Evolutionary conservation across 1,140 invertebrate species (phyloP).

Genomic region (Cyclina sinensis): DNA sequence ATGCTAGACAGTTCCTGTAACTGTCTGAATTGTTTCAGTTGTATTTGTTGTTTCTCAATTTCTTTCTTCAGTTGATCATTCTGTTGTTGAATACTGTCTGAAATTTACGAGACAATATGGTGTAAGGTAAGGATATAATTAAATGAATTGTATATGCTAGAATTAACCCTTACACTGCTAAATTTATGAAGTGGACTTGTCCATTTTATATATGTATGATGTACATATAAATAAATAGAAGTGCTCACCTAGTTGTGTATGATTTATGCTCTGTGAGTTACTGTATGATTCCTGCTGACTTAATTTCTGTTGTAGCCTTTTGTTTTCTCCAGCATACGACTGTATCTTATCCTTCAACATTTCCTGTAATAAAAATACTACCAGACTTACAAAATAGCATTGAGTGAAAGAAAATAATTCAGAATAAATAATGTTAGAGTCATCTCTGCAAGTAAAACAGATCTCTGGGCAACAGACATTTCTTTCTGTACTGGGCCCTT

Average conservation of each 20-base stretch:
- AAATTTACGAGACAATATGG: slow-evolving; percentile 39
- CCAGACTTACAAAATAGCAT: too few species aligned
- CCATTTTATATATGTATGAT: too few species aligned
- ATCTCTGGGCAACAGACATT: too few species aligned
- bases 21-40: slow-evolving; percentile 84
- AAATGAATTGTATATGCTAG: too few species aligned
- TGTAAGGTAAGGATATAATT: too few species aligned
- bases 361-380: slow-evolving; percentile 61
- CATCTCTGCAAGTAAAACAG: too few species aligned
- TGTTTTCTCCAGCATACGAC: slow-evolving; percentile 81
- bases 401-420: too few species aligned
- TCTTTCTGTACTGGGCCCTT: too few species aligned
- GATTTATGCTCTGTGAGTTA: slow-evolving; percentile 61
- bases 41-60: slow-evolving; percentile 80
- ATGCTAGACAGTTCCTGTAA: slow-evolving; percentile 85
- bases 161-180: too few species aligned
- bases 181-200: too few species aligned
- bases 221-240: too few species aligned
- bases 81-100: slow-evolving; percentile 80
- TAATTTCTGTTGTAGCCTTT: slow-evolving; percentile 77
- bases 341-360: slow-evolving; percentile 79
- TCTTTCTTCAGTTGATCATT: slow-evolving; percentile 81
- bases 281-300: slow-evolving; percentile 57
- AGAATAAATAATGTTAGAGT: too few species aligned
- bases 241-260: slow-evolving; percentile 74